Evolutionary conservation across 2,113 vertebrate species (phyloP).

Genomic region (Numenius arquata): DNA sequence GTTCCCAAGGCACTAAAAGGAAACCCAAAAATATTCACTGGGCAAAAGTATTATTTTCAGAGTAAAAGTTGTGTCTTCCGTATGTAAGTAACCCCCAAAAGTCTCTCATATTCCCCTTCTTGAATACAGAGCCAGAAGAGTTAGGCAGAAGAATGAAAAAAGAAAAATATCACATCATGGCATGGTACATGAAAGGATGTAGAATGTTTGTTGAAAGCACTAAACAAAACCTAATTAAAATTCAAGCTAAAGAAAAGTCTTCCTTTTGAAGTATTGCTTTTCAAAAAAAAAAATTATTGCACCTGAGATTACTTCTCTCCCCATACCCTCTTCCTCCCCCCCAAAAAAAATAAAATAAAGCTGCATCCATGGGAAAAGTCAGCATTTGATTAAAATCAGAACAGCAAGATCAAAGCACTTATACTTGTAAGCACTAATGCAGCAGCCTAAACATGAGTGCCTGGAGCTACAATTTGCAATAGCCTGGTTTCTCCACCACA

Average conservation of each 20-base stretch:
- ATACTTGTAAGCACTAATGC: background rate
- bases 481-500: background rate
- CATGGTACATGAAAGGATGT: background rate
- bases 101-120: background rate
- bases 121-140: background rate
- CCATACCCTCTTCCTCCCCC: too few relatives aligned
- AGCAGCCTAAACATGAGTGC: background rate
- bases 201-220: background rate
- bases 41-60: background rate
- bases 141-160: background rate
- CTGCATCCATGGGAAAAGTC: background rate
- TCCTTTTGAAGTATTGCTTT: background rate
- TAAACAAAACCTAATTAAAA: background rate
- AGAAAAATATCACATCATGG: background rate
- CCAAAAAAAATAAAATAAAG: background rate
- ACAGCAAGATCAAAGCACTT: background rate
- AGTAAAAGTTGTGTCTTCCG: background rate
- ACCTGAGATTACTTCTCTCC: background rate
- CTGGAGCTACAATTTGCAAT: background rate
- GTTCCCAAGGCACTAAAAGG: background rate
- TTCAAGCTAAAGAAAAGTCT: background rate
- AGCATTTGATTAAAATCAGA: background rate
- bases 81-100: background rate
- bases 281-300: background rate
- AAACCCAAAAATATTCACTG: background rate